A percentile compares a stretch with the other conserved stretches of the same genome.
Conservation (phyloP, 2,888 invertebrate species). For the Mayetiola destructor region DNA sequence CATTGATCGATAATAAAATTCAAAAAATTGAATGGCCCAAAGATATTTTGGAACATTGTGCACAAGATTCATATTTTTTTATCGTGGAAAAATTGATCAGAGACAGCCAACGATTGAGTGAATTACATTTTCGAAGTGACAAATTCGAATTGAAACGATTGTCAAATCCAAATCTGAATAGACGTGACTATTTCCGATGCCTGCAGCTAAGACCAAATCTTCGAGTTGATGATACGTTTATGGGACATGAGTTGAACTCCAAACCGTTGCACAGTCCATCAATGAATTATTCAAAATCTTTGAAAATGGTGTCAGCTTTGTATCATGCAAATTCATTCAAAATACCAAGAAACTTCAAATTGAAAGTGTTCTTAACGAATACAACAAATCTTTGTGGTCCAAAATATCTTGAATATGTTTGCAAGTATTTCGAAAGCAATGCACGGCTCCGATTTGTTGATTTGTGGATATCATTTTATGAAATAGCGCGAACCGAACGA, state of each 20-base stretch:
- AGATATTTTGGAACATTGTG: not conserved
- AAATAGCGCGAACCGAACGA: not conserved
- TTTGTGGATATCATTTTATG: not conserved
- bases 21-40: not conserved
- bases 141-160: not conserved
- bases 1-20: not conserved
- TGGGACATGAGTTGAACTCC: not conserved
- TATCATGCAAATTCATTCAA: not conserved
- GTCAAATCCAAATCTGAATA: not conserved
- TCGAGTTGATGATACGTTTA: not conserved
- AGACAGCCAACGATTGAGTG: slow-evolving; percentile 1
- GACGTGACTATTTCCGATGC: not conserved
- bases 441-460: no score
- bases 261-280: not conserved
- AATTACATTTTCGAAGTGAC: not conserved
- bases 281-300: not conserved
- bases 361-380: not conserved
- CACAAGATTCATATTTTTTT: not conserved
- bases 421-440: no score
- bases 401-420: no score
- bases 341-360: not conserved
- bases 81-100: not conserved
- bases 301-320: not conserved
- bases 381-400: not conserved
- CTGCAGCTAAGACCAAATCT: not conserved